These are phyloP conservation scores for Onychostruthus taczanowskii DNA, from an alignment of 2,113 vertebrate species.

Conservation along the genomic window DNA sequence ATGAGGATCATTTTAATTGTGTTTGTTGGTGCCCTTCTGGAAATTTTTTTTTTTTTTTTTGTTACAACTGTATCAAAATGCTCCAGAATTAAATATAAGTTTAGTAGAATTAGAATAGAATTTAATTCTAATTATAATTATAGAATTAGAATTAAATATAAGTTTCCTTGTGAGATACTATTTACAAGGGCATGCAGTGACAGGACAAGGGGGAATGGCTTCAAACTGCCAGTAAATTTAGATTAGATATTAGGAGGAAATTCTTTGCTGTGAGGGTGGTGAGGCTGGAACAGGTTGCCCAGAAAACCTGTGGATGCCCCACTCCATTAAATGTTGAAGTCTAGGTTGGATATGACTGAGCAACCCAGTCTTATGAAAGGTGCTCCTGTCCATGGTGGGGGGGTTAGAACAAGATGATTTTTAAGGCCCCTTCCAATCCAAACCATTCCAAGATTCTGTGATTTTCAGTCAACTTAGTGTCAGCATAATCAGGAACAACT, in stretches of 20 bases:
- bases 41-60: neutral
- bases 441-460: neutral
- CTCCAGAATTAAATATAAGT: neutral
- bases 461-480: neutral
- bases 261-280: neutral
- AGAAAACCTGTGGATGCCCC: neutral
- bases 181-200: neutral
- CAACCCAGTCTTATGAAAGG: neutral
- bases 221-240: neutral
- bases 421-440: neutral
- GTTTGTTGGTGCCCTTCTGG: neutral
- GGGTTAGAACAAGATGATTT: neutral
- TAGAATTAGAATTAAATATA: neutral
- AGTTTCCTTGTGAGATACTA: neutral
- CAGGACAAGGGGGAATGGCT: neutral
- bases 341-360: neutral
- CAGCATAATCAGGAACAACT: neutral
- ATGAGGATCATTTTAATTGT: neutral
- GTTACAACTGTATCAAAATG: neutral
- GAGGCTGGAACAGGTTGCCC: neutral
- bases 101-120: too few relatives aligned
- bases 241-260: neutral
- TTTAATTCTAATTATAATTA: too few relatives aligned
- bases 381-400: neutral
- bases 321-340: neutral